Evolutionary conservation across 2,113 vertebrate species (phyloP), one percentile per base, ranked within the genome.

Genomic region (Ahaetulla prasina): DNA sequence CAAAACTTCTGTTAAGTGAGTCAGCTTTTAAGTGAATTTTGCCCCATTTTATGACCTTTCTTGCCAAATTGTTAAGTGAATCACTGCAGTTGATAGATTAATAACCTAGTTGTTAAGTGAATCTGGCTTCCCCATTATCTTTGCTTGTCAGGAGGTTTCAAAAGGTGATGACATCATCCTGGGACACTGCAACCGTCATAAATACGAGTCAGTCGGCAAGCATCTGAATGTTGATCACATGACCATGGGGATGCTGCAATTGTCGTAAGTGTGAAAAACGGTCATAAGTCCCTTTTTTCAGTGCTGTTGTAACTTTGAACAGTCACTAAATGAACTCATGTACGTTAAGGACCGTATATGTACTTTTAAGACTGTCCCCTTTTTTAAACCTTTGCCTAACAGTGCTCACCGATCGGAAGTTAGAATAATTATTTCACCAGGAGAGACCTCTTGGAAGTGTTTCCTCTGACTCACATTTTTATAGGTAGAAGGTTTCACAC

Each of bases 391-490:
- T 57, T 88, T 18, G 90, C 84, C 93, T 93, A 63, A 47, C 95
- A 57, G 85, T 94, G 88, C 91, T 92, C 30, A 63, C 63, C 85
- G 39, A 52, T 92, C 91, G 92, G 30, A 93, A 94, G 93, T 92
- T 92, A 85, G 92, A 96, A 94, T 93, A 92, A 49, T 94, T 94
- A 93, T 91, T 96, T 95, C 5, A 6, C 89, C 55, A 92, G 89
- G 91, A 95, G 54, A 96, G 85, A 91, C 92, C 88, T 92, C 88
- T 27, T 54, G 1, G 91, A 94, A n/a, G 91, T 94, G 7, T 94
- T 97, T 96, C 94, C 95, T 96, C 4, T 0, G 86, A 92, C 92
- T 25, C 18, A 84, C 94, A 30, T 94, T 95, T 89, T 85, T 92
- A 57, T 85, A 92, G 92, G 68, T 68, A 52, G 93, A 92, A 60